These are phyloP conservation scores for Drosophila antonietae DNA, from an alignment of 2,888 invertebrate genomes.

Conservation along the genomic window DNA sequence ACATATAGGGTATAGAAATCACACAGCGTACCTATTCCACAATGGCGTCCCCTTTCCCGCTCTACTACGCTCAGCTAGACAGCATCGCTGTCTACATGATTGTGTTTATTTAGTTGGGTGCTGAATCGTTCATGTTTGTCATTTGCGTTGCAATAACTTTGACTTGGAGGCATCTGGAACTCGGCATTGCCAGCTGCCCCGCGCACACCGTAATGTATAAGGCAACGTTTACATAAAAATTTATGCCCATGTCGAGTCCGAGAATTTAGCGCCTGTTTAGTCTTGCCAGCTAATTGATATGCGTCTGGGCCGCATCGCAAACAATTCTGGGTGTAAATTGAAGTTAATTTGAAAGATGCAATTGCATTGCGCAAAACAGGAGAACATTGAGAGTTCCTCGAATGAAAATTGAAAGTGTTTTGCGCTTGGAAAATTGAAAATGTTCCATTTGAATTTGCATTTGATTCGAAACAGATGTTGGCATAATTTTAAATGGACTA, in stretches of 20 bases:
- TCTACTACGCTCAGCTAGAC: constrained; percentile 9
- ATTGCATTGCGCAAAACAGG: constrained; percentile 62
- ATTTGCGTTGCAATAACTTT: constrained; percentile 77
- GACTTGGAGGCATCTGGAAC: constrained; percentile 64
- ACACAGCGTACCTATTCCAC: constrained; percentile 16
- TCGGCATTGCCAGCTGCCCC: constrained; percentile 37
- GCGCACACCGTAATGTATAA: not conserved
- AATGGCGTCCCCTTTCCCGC: not conserved
- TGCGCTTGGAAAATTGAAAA: constrained; percentile 21
- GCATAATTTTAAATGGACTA: not conserved
- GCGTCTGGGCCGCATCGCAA: constrained; percentile 42
- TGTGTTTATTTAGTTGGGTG: constrained; percentile 60
- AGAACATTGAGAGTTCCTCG: not conserved
- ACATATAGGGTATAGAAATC: constrained; percentile 33
- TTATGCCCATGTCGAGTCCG: constrained; percentile 45
- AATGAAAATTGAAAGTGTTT: constrained; percentile 45
- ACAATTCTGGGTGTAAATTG: constrained; percentile 62
- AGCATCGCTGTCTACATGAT: constrained; percentile 22
- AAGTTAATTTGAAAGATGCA: constrained; percentile 71
- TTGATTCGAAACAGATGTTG: constrained; percentile 37
- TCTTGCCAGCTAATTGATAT: constrained; percentile 66
- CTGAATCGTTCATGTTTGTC: constrained; percentile 68
- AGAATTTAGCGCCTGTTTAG: constrained; percentile 62
- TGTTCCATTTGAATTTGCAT: constrained; percentile 6
- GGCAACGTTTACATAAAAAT: constrained; percentile 68